Conservation (phyloP, 2,888 invertebrate genomes). For the Lampropteryx suffumata region DNA sequence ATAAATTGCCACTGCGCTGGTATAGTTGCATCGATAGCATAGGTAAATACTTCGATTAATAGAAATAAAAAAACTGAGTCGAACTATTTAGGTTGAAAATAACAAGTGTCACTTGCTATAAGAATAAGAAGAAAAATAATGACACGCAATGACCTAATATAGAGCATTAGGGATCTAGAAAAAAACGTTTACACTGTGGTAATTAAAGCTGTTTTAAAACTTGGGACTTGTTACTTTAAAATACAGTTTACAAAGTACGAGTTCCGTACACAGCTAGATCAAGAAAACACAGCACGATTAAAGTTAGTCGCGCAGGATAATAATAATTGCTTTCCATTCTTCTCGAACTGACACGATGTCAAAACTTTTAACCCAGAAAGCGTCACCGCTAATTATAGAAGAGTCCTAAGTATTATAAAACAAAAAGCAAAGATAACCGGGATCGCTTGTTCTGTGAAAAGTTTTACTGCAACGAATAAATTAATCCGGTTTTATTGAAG, state of each 20-base stretch:
- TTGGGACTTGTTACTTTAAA: not conserved
- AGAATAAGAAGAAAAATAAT: too few relatives aligned
- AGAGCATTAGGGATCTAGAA: too few relatives aligned
- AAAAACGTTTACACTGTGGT: too few relatives aligned
- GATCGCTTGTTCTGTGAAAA: conserved; percentile 57
- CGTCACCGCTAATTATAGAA: conserved; percentile 40
- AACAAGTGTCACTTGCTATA: too few relatives aligned
- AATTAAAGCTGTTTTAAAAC: too few relatives aligned
- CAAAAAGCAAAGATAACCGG: conserved; percentile 53
- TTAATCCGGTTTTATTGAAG: conserved; percentile 45
- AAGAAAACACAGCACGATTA: conserved; percentile 2
- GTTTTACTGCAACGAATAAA: conserved; percentile 48
- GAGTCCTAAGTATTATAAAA: conserved; percentile 52
- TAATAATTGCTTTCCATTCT: conserved; percentile 16
- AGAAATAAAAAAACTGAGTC: too few relatives aligned
- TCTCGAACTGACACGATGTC: conserved; percentile 12
- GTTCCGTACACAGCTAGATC: not conserved
- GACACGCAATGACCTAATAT: too few relatives aligned
- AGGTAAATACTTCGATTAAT: too few relatives aligned
- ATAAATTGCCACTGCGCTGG: too few relatives aligned
- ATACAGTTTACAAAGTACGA: not conserved
- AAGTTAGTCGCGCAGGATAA: conserved; percentile 4
- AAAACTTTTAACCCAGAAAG: conserved; percentile 34
- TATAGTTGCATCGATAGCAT: too few relatives aligned
- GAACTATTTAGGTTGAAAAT: too few relatives aligned